These are phyloP conservation scores for Ptilonorhynchus violaceus DNA, from an alignment of 2,113 vertebrate species.

Conservation along the genomic window DNA sequence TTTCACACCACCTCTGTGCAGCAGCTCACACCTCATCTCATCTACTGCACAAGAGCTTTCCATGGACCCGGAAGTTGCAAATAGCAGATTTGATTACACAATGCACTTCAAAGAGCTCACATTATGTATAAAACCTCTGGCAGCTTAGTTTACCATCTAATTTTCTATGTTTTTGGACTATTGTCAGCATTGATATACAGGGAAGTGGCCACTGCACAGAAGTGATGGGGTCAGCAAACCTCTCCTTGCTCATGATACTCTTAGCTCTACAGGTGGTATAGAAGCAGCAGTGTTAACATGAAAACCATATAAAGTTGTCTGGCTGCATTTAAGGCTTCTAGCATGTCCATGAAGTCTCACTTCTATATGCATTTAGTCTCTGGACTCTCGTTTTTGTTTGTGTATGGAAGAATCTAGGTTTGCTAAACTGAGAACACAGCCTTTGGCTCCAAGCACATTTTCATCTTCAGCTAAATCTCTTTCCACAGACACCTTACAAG, in stretches of 20 bases:
- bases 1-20: neutral
- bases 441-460: neutral
- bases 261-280: neutral
- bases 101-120: neutral
- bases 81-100: neutral
- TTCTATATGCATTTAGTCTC: neutral
- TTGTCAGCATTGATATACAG: neutral
- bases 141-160: neutral
- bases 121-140: neutral
- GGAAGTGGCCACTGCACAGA: neutral
- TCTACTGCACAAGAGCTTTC: neutral
- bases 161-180: neutral
- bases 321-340: neutral
- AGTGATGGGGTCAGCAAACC: neutral
- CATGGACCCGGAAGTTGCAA: neutral
- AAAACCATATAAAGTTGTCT: neutral
- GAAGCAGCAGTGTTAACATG: neutral
- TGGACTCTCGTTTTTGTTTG: neutral
- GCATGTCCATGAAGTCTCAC: neutral
- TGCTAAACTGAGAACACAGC: neutral
- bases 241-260: neutral
- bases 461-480: neutral
- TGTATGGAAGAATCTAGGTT: fast-evolving
- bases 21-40: neutral
- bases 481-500: neutral